Base-by-base conservation (phyloP, 2,797 vertebrate species). In the Heterohyrax brucei region DNA sequence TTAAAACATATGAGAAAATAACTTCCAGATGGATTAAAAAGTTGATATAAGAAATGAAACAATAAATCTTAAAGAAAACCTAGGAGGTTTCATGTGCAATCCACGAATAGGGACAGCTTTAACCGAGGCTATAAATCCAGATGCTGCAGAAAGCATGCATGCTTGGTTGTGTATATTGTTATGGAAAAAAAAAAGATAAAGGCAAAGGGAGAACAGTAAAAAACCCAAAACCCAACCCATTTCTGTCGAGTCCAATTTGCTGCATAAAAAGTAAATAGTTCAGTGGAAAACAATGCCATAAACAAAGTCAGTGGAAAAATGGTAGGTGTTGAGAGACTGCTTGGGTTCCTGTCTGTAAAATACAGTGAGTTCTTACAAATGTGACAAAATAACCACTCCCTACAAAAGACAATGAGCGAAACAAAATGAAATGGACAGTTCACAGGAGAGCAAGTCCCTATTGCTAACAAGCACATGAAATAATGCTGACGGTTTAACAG, bases 11-110 rank as follows among this genome's bases (percentile, higher is more conserved):
- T 22, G 28, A 91, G 87, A 91, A 62, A 83, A 48, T 77, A 46
- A 73, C 53, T 95, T 95, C 33, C 68, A 84, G 46, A 72, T 87
- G 44, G 77, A 73, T 85, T 78, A 87, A 91, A 83, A 22, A 50
- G 46, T 68, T 90, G 72, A 30, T 61, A 48, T 83, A 79, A 59
- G 72, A 87, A 93, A 72, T 72, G 64, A 89, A 92, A 91, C 64
- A 30, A 7, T 85, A 78, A 79, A 79, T 94, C 44, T 95, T 93
- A 89, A 89, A 94, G 81, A 87, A 44, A 95, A 87, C 24, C 22
- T 87, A 68, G 82, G 72, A 92, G 62, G 72, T 46, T 86, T 87
- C 24, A 28, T 87, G 2, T 48, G 46, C 19, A 78, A 7, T 86
- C 86, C 26, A 83, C 14, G 21, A 21, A 9, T 77, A 87, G 82